Base-by-base conservation (phyloP, 2,113 vertebrate genomes). In the Vulpes ferrilata region DNA sequence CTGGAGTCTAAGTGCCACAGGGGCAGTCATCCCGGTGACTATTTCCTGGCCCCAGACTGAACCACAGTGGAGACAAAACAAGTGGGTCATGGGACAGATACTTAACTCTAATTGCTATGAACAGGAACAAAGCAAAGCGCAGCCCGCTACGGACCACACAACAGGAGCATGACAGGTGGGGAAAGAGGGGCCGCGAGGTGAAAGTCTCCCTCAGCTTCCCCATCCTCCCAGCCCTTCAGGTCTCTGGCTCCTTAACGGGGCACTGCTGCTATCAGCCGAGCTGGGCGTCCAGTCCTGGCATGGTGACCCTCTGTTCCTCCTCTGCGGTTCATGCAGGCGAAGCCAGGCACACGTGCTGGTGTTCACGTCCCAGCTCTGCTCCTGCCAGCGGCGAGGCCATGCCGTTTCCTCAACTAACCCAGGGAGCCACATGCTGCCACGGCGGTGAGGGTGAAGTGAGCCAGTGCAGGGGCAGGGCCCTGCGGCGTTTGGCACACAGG, bases 171-270 rank as follows among this genome's bases (percentile, higher is more conserved):
- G 38, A 25, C 0, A 4, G 55, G 73, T 51, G 2, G 15, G 62
- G 57, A 55, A 81, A 71, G 5, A 25, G 13, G 3, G 10, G 17
- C 11, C 1, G 6, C 0, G 7, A 83, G 27, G 43, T 81, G 62
- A 82, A 74, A 59, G 48, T 32, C 76, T 2, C 11, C 81, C 62
- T 88, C 86, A 3, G 57, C 43, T 82, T 95, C 59, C 67, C 59
- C 3, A 1, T 25, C 12, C 16, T 67, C 25, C 59, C 1, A 0
- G 5, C 17, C n/a, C 20, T 30, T 51, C 53, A 43, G n/a, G 2
- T 35, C 74, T 69, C 69, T 22, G 35, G 64, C 11, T 62, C 0
- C 0, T 64, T 78, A 55, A 64, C 7, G 73, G 22, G 73, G 22
- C 73, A 12, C 76, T 22, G 48, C 22, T 59, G 12, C 43, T 15